These are phyloP conservation scores for Antechinus flavipes DNA, from an alignment of 2,113 vertebrate genomes.

Conservation along the genomic window DNA sequence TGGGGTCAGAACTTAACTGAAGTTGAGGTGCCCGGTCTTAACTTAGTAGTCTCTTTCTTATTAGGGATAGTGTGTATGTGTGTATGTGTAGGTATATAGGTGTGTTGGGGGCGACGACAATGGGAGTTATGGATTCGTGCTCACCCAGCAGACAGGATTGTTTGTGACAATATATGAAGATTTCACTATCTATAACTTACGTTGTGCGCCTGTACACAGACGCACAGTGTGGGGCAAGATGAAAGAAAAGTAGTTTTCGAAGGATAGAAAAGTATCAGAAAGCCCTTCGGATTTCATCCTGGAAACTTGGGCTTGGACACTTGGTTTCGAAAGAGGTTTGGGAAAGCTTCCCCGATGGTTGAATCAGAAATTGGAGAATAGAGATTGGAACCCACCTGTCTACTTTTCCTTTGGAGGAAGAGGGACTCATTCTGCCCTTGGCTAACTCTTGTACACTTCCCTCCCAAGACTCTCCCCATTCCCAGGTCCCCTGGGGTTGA, in stretches of 20 bases:
- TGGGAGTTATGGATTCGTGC: neutral
- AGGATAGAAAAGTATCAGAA: neutral
- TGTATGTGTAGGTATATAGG: too few species aligned
- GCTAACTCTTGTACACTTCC: neutral
- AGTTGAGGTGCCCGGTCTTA: neutral
- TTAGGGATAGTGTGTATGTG: neutral
- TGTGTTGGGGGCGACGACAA: too few species aligned
- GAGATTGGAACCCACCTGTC: neutral
- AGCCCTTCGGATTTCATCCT: neutral
- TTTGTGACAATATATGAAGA: neutral
- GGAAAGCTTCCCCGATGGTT: neutral
- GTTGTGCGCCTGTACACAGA: neutral
- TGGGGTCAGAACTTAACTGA: neutral
- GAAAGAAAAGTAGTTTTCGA: neutral
- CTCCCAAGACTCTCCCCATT: neutral
- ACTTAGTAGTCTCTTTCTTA: neutral
- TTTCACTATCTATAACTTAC: neutral
- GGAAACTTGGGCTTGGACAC: neutral
- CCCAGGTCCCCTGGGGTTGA: neutral
- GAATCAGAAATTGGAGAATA: neutral
- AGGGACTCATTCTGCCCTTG: neutral
- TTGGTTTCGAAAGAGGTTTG: neutral
- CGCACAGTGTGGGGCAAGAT: neutral
- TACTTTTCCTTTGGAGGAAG: constrained; percentile 11
- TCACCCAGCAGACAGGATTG: neutral